phyloP scores from a whole-genome alignment of 2,888 invertebrate genomes.

The Epirrhoe tristata region DNA sequence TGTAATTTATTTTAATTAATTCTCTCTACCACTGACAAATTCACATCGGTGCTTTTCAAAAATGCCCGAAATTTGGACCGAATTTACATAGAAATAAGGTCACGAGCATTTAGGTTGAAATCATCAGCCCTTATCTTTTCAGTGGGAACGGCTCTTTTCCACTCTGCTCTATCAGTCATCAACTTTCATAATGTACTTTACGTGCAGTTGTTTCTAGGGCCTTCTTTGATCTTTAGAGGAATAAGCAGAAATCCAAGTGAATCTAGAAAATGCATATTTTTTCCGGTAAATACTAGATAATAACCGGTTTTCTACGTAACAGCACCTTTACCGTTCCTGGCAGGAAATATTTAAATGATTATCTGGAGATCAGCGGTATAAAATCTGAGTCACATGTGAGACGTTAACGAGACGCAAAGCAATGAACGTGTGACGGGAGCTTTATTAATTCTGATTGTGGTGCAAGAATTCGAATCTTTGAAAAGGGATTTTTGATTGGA shows the following conservation, averaged over 20 bases:
- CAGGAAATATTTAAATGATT: slow-evolving; percentile 43
- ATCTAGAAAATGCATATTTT: too few species aligned
- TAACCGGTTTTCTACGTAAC: slow-evolving; percentile 17
- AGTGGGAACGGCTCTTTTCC: too few species aligned
- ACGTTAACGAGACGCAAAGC: slow-evolving; percentile 46
- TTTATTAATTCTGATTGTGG: slow-evolving; percentile 36
- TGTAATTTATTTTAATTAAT: slow-evolving; percentile 45
- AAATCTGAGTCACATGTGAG: slow-evolving; percentile 43
- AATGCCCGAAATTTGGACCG: slow-evolving; percentile 28
- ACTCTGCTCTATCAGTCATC: too few species aligned
- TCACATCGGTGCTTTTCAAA: slow-evolving; percentile 39
- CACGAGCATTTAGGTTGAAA: background rate
- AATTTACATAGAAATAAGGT: slow-evolving; percentile 11
- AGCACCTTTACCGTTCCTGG: slow-evolving; percentile 26
- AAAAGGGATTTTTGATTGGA: too few species aligned
- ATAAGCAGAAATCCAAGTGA: too few species aligned
- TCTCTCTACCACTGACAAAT: slow-evolving; percentile 42
- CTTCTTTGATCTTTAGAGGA: too few species aligned
- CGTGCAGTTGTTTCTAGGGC: too few species aligned
- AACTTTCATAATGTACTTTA: too few species aligned
- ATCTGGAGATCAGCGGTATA: slow-evolving; percentile 41
- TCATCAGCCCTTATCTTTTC: too few species aligned
- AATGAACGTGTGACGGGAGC: slow-evolving; percentile 43
- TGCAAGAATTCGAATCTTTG: slow-evolving; percentile 13
- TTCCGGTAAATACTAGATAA: background rate